Evolutionary conservation across 2,888 invertebrate genomes (phyloP), one percentile per base, ranked within the genome.

Genomic region (Dryomyza anilis): DNA sequence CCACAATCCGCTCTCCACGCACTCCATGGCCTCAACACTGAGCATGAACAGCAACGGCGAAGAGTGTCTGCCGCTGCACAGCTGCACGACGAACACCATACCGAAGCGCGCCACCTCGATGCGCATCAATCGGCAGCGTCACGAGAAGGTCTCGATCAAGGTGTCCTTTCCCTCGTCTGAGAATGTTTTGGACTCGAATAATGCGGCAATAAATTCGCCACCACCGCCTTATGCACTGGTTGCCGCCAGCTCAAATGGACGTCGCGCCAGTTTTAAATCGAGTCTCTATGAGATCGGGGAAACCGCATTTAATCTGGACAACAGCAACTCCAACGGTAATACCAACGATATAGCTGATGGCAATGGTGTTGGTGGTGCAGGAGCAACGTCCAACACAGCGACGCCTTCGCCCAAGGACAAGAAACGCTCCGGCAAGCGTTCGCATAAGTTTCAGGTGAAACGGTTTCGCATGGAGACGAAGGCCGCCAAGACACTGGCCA

Each of bases 381-480:
- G 16, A 12, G 59, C 3, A 61, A 60, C 16, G 50, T 68, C 3
- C 30, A 19, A 36, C 10, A 5, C 36, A 3, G 39, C 52, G 65
- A 16, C 68, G 66, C 68, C 69, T 2, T 74, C 74, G n/a, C 65
- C 70, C 3, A 73, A 87, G 33, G 84, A 85, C 1, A 87, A 87
- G 23, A 86, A 89, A 71, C 86, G 89, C 63, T 91, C 94, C 87
- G 93, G 93, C 10, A 94, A 93, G 78, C 86, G 95, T 65, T 95
- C 94, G 78, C 92, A 94, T 67, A 95, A 95, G 81, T 91, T 94
- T 23, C 91, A 94, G 87, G 94, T 94, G 69, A 94, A 94, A 80
- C 89, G 95, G 64, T 95, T 95, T 81, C 88, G 93, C 4, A 95
- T 96, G 91, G 97, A 98, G 82, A 96, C 96, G 0, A 97, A 96